Conservation (phyloP, 2,113 vertebrate genomes). For the Lota lota region DNA sequence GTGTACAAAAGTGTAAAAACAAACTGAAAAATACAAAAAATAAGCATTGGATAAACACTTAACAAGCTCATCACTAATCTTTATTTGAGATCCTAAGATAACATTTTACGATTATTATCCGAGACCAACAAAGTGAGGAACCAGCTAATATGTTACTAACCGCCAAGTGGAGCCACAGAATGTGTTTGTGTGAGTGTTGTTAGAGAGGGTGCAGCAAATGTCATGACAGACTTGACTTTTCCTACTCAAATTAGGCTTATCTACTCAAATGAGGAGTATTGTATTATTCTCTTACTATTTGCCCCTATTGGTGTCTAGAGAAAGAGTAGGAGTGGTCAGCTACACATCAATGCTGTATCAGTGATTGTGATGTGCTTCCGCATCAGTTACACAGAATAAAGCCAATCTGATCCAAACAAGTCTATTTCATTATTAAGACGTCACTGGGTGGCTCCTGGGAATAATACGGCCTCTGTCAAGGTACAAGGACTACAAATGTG, state of each 20-base stretch:
- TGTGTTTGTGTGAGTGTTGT: not conserved
- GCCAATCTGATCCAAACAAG: slow-evolving; percentile 34
- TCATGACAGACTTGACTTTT: not conserved
- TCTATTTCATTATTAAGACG: not conserved
- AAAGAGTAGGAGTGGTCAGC: not conserved
- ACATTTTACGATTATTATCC: not conserved
- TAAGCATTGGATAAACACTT: not conserved
- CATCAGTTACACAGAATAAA: slow-evolving; percentile 69
- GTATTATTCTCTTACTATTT: slow-evolving; percentile 12
- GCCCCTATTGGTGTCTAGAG: not conserved
- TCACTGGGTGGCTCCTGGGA: not conserved
- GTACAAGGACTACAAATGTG: not conserved
- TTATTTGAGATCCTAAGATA: not conserved
- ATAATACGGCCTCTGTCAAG: not conserved
- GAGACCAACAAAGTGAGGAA: slow-evolving; percentile 1
- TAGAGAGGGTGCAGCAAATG: not conserved
- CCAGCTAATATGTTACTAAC: slow-evolving; percentile 42
- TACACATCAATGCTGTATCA: not conserved
- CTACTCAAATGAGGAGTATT: slow-evolving; percentile 9
- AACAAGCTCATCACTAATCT: not conserved
- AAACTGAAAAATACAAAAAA: not conserved
- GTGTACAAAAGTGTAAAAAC: not conserved
- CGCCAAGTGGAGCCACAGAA: not conserved
- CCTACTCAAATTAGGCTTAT: slow-evolving; percentile 7
- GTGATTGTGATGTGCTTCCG: slow-evolving; percentile 13